Conservation (phyloP, 2,888 invertebrate genomes). For the Parelbella ahira region DNA sequence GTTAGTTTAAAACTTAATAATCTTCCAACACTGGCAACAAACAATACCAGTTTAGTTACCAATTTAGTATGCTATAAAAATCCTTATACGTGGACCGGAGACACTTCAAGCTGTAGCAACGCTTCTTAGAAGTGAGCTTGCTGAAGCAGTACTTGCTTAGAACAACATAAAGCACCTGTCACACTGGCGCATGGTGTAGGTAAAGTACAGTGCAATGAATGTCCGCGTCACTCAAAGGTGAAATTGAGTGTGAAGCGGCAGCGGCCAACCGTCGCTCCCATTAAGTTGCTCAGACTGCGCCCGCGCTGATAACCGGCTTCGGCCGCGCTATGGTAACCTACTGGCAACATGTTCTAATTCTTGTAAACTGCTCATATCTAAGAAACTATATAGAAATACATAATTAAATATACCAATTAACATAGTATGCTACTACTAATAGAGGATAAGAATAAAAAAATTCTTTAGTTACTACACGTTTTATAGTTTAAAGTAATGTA, state of each 20-base stretch:
- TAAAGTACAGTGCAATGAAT: slow-evolving; percentile 71
- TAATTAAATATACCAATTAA: too few species aligned
- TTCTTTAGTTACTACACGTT: too few species aligned
- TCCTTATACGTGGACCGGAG: too few species aligned
- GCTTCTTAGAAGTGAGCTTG: slow-evolving; percentile 17
- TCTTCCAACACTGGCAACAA: too few species aligned
- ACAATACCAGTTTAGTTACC: too few species aligned
- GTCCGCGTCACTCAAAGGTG: slow-evolving; percentile 79
- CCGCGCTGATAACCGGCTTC: slow-evolving; percentile 66
- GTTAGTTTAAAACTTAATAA: too few species aligned
- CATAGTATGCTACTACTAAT: too few species aligned
- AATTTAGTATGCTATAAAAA: too few species aligned
- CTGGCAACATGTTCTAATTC: slow-evolving; percentile 29
- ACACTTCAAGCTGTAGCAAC: slow-evolving; percentile 13
- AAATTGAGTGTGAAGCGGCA: slow-evolving; percentile 80
- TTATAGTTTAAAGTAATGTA: too few species aligned
- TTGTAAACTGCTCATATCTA: too few species aligned
- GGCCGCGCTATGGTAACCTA: slow-evolving; percentile 47
- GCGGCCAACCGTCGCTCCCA: slow-evolving; percentile 78
- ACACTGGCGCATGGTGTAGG: slow-evolving; percentile 36
- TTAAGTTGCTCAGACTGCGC: slow-evolving; percentile 71
- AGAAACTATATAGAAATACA: too few species aligned
- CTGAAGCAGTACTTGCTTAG: slow-evolving; percentile 20
- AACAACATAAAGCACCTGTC: slow-evolving; percentile 55
- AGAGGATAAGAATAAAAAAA: too few species aligned